Percentiles rank a stretch among this genome's conserved stretches.
Conservation (phyloP, 2,113 vertebrate species). For the Malaclemys terrapin region DNA sequence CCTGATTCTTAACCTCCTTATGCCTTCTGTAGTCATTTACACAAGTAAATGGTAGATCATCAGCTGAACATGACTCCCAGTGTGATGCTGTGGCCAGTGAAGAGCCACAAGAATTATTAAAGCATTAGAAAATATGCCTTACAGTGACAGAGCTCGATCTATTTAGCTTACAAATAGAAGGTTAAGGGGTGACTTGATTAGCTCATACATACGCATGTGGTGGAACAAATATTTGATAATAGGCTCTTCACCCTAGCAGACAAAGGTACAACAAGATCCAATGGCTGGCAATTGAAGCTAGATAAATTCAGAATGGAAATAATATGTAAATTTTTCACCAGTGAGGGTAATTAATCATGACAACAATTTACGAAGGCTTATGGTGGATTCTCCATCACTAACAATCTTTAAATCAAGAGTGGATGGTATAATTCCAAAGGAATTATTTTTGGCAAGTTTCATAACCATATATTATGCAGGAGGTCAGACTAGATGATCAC, state of each 20-base stretch:
- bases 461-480: background rate
- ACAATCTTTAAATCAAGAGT: background rate
- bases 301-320: background rate
- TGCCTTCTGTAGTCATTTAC: background rate
- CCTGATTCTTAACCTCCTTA: background rate
- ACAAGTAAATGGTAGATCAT: background rate
- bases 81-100: background rate
- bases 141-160: background rate
- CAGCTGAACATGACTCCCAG: background rate
- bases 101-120: background rate
- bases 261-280: background rate
- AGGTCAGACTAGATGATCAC: background rate
- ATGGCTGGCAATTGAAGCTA: background rate
- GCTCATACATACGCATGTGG: background rate
- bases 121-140: background rate
- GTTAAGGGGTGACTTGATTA: too few relatives aligned
- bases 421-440: background rate
- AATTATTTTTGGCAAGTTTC: background rate
- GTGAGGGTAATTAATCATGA: background rate
- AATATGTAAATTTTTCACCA: too few relatives aligned
- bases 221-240: background rate
- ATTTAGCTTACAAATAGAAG: background rate
- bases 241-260: background rate
- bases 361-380: background rate
- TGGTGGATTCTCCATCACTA: background rate